Conservation (phyloP, 2,113 vertebrate genomes). For the Pyxicephalus adspersus region DNA sequence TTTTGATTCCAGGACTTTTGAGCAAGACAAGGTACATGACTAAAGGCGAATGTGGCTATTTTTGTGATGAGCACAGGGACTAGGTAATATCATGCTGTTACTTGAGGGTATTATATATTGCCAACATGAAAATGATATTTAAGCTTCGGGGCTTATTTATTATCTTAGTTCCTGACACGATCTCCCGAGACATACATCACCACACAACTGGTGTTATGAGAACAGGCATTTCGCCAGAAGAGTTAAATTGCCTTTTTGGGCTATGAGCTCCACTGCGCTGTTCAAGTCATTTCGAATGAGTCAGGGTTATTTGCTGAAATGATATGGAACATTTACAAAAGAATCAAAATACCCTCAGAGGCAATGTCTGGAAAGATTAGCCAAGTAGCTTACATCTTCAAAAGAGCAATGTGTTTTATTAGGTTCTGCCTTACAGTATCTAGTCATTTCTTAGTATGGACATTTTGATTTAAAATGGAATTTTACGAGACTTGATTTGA, state of each 20-base stretch:
- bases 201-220: constrained; percentile 9
- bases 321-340: constrained; percentile 34
- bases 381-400: background rate
- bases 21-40: no score
- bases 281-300: constrained; percentile 11
- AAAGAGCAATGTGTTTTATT: no score
- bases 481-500: no score
- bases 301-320: constrained; percentile 10
- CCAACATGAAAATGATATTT: constrained; percentile 33
- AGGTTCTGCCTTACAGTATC: no score
- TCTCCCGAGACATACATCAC: constrained; percentile 23
- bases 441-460: no score
- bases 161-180: constrained; percentile 6
- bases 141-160: constrained; percentile 25
- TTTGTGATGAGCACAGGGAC: no score
- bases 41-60: no score
- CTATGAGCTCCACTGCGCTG: constrained; percentile 7
- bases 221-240: constrained; percentile 25
- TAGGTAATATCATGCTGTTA: background rate
- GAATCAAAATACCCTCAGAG: constrained; percentile 18
- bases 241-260: constrained; percentile 50
- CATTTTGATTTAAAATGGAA: no score
- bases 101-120: constrained; percentile 25
- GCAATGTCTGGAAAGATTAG: background rate
- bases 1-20: no score